phyloP scores from a whole-genome alignment of 2,888 invertebrate species.

The Vanessa cardui region DNA sequence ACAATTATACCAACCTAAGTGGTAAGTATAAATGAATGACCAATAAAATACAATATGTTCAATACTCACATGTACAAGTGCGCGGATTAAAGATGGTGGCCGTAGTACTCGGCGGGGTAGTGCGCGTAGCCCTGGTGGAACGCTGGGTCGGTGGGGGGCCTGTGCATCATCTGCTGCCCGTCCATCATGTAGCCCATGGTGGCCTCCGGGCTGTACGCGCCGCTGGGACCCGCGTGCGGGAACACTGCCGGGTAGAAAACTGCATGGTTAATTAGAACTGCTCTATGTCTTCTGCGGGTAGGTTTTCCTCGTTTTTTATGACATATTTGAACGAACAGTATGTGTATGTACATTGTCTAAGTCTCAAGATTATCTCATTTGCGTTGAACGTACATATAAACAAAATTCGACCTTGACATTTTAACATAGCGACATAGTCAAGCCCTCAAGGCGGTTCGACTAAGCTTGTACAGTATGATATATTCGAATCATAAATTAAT shows the following conservation, averaged over 20 bases:
- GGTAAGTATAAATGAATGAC: too few species aligned
- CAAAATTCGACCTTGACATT: too few species aligned
- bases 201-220: conserved; percentile 97
- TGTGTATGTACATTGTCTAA: too few species aligned
- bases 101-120: conserved; percentile 96
- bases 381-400: too few species aligned
- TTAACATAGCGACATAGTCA: too few species aligned
- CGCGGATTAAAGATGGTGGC: conserved; percentile 93
- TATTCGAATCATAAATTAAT: too few species aligned
- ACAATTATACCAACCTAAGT: too few species aligned
- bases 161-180: conserved; percentile 98
- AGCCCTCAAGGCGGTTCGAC: too few species aligned
- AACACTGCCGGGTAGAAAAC: conserved; percentile 88
- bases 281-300: conserved; percentile 43
- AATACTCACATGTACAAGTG: conserved; percentile 76
- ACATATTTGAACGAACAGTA: too few species aligned
- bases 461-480: too few species aligned
- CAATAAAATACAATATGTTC: too few species aligned
- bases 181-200: conserved; percentile 99
- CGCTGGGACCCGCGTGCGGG: conserved; percentile 97
- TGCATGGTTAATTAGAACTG: conserved; percentile 75
- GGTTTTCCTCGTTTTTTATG: background rate
- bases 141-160: conserved; percentile 95
- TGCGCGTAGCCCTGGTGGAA: conserved; percentile 96
- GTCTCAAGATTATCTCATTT: too few species aligned